phyloP scores from a whole-genome alignment of 2,113 vertebrate genomes.

The Cyanoderma ruficeps region DNA sequence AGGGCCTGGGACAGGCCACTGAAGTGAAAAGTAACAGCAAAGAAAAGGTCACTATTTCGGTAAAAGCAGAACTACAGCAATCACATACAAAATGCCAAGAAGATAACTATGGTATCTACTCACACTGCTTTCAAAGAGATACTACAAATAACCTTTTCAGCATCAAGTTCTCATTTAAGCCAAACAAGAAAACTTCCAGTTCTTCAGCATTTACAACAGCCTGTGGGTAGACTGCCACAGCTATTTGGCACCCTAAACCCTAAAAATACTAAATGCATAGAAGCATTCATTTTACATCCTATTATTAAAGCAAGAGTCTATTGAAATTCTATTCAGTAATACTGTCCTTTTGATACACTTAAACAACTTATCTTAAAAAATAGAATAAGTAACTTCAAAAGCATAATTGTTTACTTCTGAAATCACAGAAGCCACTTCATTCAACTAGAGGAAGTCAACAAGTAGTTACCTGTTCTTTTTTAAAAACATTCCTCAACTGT shows the following conservation, averaged over 20 bases:
- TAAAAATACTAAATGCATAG: neutral
- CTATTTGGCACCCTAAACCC: neutral
- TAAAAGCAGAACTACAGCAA: neutral
- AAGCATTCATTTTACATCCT: neutral
- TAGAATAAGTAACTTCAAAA: neutral
- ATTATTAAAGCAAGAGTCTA: neutral
- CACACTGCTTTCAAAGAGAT: fast-evolving
- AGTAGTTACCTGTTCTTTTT: neutral
- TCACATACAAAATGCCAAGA: neutral
- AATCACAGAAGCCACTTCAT: neutral
- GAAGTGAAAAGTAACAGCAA: neutral
- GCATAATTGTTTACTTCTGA: neutral
- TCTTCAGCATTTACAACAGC: neutral
- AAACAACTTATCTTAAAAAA: neutral
- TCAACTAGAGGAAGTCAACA: neutral
- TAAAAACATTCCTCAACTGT: neutral
- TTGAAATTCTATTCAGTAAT: neutral
- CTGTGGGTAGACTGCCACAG: neutral
- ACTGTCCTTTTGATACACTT: neutral
- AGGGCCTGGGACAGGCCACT: neutral
- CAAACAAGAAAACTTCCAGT: neutral
- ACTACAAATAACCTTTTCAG: neutral
- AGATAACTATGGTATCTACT: neutral
- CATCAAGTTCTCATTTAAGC: neutral
- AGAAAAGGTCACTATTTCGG: neutral